A percentile compares a stretch with the other conserved stretches of the same genome.
These are phyloP conservation scores for Diarsia dahlii DNA, from an alignment of 2,888 invertebrate species.

Conservation along the genomic window DNA sequence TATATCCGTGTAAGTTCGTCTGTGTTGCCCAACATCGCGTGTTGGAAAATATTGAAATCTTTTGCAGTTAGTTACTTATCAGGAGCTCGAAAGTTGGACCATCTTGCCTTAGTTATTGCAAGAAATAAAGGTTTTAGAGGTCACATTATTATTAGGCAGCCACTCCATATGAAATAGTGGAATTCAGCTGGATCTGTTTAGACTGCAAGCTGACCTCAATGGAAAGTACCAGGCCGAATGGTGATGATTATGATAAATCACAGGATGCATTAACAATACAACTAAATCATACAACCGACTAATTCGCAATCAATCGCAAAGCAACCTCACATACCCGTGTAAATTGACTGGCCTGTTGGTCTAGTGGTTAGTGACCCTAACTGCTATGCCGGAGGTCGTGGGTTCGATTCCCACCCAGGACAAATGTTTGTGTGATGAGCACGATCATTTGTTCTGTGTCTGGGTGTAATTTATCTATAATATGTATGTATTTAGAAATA, in stretches of 20 bases:
- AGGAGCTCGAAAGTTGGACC: neutral
- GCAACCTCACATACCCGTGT: conserved; percentile 26
- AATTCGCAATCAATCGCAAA: conserved; percentile 35
- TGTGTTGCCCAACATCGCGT: conserved; percentile 43
- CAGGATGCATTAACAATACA: conserved; percentile 6
- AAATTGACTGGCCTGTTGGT: no score
- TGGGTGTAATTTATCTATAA: no score
- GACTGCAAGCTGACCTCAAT: neutral
- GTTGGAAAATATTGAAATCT: conserved; percentile 58
- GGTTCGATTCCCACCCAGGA: no score
- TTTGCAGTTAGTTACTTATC: conserved; percentile 21
- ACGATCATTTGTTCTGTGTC: no score
- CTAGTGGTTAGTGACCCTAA: no score
- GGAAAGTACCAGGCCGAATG: neutral
- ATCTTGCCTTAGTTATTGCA: neutral
- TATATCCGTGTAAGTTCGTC: conserved; percentile 44
- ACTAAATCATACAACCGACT: conserved; percentile 11
- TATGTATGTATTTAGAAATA: no score
- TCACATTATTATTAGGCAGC: neutral
- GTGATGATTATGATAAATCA: neutral
- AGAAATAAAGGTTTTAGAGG: neutral
- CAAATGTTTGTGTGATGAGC: no score
- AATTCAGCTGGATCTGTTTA: neutral
- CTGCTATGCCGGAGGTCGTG: no score
- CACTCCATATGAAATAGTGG: neutral